Evolutionary conservation across 2,888 invertebrate species (phyloP).

Genomic region (Lacanobia wlatinum): DNA sequence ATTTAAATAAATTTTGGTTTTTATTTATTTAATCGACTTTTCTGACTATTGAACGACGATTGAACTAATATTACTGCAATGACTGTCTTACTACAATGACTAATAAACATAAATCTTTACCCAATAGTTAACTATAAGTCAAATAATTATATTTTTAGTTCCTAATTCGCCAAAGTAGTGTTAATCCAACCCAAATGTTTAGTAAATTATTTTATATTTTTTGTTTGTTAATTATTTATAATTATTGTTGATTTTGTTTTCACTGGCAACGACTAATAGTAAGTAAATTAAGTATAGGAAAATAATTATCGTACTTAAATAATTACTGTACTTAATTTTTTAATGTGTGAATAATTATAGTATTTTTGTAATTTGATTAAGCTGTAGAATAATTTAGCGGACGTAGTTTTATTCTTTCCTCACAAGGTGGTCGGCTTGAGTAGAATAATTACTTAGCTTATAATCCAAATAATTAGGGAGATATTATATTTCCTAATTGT

Average conservation of each 20-base stretch:
- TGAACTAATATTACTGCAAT: constrained; percentile 15
- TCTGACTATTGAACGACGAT: too few relatives aligned
- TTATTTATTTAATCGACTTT: not conserved
- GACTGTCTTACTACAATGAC: constrained; percentile 20
- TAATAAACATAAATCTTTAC: constrained; percentile 29
- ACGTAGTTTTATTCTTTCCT: constrained; percentile 17
- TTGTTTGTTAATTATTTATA: constrained; percentile 67
- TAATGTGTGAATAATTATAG: constrained; percentile 52
- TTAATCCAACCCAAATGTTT: constrained; percentile 61
- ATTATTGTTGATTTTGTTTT: constrained; percentile 64
- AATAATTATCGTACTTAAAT: constrained; percentile 37
- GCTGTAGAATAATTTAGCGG: constrained; percentile 14
- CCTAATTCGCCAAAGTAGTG: constrained; percentile 71
- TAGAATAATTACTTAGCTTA: constrained; percentile 33
- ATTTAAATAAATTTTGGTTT: not conserved
- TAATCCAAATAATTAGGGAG: constrained; percentile 10
- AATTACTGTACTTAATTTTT: constrained; percentile 55
- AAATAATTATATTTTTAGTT: constrained; percentile 65
- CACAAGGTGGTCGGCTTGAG: constrained; percentile 24
- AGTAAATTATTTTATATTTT: constrained; percentile 58
- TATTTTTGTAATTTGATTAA: constrained; percentile 54
- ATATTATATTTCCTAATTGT: constrained; percentile 3
- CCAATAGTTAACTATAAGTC: constrained; percentile 42
- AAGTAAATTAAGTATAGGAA: constrained; percentile 43
- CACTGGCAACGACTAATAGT: constrained; percentile 63